Evolutionary conservation across 2,113 vertebrate species (phyloP).

Genomic region (Felis catus): DNA sequence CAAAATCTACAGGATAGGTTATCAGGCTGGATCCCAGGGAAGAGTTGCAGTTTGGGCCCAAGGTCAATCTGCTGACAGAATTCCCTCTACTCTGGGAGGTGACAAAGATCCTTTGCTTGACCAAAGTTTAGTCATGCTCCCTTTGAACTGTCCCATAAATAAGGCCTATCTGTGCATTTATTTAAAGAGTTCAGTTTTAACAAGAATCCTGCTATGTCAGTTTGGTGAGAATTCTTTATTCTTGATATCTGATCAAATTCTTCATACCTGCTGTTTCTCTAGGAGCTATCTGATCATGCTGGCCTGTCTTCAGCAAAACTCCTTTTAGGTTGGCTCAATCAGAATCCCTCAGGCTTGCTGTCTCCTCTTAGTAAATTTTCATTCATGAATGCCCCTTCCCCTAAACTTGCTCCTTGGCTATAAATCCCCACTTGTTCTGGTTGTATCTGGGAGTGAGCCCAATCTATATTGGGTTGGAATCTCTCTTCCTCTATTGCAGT

Average conservation of each 20-base stretch:
- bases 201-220: not conserved
- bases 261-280: not conserved
- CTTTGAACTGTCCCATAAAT: not conserved
- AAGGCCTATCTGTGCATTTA: not conserved
- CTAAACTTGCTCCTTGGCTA: not conserved
- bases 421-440: not conserved
- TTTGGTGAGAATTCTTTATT: not conserved
- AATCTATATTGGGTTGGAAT: not conserved
- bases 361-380: not conserved
- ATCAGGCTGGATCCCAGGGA: not conserved
- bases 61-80: not conserved
- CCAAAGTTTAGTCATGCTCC: not conserved
- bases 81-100: not conserved
- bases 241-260: not conserved
- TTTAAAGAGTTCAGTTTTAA: not conserved
- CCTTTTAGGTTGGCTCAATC: not conserved
- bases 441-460: not conserved
- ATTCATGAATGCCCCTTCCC: not conserved
- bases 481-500: not conserved
- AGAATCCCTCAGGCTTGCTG: not conserved
- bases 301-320: not conserved
- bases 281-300: not conserved
- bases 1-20: not conserved
- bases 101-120: not conserved
- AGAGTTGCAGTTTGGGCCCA: not conserved